Evolutionary conservation across 2,797 vertebrate species (phyloP).

Genomic region (Zenarchopterus dispar): DNA sequence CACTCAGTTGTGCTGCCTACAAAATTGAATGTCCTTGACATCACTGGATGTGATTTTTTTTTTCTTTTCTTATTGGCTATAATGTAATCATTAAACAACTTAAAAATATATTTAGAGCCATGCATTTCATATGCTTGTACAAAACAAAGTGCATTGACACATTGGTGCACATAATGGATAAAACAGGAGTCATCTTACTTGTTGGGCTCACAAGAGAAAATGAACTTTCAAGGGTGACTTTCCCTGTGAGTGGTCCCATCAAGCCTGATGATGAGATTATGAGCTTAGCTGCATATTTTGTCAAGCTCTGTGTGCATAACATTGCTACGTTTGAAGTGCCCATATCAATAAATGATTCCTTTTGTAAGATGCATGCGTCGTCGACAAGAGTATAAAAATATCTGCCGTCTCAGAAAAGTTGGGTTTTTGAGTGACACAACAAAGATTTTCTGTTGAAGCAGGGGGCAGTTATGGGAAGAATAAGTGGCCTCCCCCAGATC

Average conservation of each 20-base stretch:
- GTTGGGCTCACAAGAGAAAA: constrained; percentile 42
- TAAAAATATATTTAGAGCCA: background rate
- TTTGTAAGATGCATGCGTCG: constrained; percentile 5
- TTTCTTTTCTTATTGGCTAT: no score
- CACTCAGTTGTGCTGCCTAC: no score
- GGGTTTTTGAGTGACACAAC: constrained; percentile 44
- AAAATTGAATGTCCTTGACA: no score
- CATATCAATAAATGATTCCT: constrained; percentile 27
- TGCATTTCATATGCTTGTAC: constrained; percentile 28
- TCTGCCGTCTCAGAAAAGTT: constrained; percentile 28
- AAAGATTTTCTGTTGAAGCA: constrained; percentile 45
- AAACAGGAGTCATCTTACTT: constrained; percentile 31
- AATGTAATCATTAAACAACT: no score
- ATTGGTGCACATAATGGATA: background rate
- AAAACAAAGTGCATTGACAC: constrained; percentile 28
- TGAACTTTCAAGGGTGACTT: constrained; percentile 43
- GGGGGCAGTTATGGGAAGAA: constrained; percentile 48
- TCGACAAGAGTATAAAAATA: constrained; percentile 5
- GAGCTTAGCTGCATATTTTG: constrained; percentile 28
- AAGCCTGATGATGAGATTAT: constrained; percentile 36
- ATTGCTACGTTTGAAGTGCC: constrained; percentile 27
- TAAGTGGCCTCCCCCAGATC: constrained; percentile 46
- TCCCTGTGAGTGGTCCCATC: constrained; percentile 42
- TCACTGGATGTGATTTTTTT: constrained; percentile 1
- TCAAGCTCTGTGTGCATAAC: background rate